A percentile compares a stretch with the other conserved stretches of the same genome.
Evolutionary conservation across 92 coral and sea anemone genomes (phyloP).

Genomic region (Parazoanthus darwini): DNA sequence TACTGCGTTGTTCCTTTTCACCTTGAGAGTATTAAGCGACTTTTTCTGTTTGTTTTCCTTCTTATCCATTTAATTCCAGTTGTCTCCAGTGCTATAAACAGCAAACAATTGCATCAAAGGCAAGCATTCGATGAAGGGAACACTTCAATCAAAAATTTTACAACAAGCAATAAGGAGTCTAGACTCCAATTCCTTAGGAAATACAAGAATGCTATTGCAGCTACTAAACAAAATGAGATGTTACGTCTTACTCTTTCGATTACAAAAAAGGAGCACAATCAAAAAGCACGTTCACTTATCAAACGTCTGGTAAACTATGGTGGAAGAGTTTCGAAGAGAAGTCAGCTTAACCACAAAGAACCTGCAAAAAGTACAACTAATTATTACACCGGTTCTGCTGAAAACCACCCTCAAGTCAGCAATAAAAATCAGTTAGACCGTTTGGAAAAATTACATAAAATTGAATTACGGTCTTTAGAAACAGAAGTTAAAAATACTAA

Average conservation of each 20-base stretch:
- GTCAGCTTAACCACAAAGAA: background rate
- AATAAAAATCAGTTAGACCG: background rate
- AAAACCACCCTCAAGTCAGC: background rate
- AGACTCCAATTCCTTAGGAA: background rate
- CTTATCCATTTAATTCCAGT: background rate
- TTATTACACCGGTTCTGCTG: background rate
- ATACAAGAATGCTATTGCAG: background rate
- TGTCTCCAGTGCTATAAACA: background rate
- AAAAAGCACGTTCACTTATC: background rate
- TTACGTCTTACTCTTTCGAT: background rate
- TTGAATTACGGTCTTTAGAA: background rate
- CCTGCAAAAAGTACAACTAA: background rate
- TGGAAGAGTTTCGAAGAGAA: background rate
- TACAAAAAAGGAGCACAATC: background rate
- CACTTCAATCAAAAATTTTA: background rate
- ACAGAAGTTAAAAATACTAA: background rate
- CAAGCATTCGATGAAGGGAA: background rate
- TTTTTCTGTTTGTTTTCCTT: background rate
- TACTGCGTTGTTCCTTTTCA: background rate
- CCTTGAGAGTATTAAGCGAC: conserved; percentile 2
- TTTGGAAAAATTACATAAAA: background rate
- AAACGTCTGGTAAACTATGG: background rate
- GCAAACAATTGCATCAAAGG: background rate
- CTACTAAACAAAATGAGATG: background rate
- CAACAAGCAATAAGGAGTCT: background rate